These are phyloP conservation scores for Argyrosomus japonicus DNA, from an alignment of 2,113 vertebrate genomes.

Conservation along the genomic window DNA sequence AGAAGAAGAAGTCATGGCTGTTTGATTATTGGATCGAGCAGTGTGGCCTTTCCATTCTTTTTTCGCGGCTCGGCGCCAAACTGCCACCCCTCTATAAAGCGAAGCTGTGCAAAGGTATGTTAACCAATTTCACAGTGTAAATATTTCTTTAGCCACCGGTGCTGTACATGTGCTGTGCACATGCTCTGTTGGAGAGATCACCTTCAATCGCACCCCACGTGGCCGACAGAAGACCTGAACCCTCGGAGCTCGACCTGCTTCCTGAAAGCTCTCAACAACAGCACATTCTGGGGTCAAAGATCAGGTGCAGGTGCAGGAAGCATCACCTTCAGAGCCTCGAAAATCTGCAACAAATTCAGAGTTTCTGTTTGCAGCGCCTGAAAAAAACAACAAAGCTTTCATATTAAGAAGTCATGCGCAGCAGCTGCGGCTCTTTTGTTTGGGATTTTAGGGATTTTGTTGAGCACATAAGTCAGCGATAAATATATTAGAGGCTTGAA, in stretches of 20 bases:
- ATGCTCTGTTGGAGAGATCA: slow-evolving; percentile 44
- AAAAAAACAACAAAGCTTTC: slow-evolving; percentile 18
- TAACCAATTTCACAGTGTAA: slow-evolving; percentile 63
- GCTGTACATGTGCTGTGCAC: slow-evolving; percentile 58
- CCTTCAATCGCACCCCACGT: slow-evolving; percentile 36
- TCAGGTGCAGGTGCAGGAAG: slow-evolving; percentile 3
- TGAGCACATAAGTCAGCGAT: neutral
- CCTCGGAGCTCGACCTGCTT: neutral
- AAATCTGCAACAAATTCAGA: neutral
- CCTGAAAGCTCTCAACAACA: slow-evolving; percentile 1
- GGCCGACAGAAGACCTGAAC: neutral
- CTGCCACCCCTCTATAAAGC: neutral
- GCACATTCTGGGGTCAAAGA: slow-evolving; percentile 12
- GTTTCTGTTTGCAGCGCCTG: neutral
- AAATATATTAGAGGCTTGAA: neutral
- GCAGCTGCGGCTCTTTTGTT: slow-evolving; percentile 3
- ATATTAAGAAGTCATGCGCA: neutral
- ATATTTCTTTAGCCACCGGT: slow-evolving; percentile 53
- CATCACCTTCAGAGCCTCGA: neutral
- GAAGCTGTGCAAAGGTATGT: slow-evolving; percentile 45
- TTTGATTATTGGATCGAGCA: slow-evolving; percentile 31
- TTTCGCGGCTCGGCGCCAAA: neutral
- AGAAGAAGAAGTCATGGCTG: slow-evolving; percentile 7
- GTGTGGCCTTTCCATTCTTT: neutral
- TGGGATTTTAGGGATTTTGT: slow-evolving; percentile 8